Percentiles rank a stretch among this genome's conserved stretches.
These are phyloP conservation scores for Ophioderma brevispina DNA, from an alignment of 35 echinoderm and acorn worm genomes.

Conservation along the genomic window DNA sequence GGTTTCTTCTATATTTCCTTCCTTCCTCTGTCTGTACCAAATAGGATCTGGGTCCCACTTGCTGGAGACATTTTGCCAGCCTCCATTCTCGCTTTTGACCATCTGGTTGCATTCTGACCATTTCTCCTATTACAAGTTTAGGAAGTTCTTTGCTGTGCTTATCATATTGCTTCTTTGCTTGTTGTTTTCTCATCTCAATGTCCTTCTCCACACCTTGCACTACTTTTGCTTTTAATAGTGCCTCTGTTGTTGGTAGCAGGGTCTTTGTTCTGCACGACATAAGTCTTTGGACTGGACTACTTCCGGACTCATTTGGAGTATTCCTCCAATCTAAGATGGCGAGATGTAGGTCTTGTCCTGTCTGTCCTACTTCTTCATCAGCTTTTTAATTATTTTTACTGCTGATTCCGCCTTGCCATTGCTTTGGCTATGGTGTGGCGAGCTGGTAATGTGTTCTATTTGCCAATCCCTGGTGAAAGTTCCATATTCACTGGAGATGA, in stretches of 20 bases:
- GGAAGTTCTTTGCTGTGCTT: slow-evolving; percentile 20
- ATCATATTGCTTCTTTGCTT: slow-evolving; percentile 46
- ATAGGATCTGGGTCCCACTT: slow-evolving; percentile 48
- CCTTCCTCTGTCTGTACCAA: slow-evolving; percentile 51
- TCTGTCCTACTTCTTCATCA: slow-evolving; percentile 47
- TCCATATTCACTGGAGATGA: slow-evolving; percentile 25
- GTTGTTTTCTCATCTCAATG: slow-evolving; percentile 35
- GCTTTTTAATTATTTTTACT: slow-evolving; percentile 59
- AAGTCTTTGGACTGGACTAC: slow-evolving; percentile 63
- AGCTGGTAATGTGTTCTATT: slow-evolving; percentile 40
- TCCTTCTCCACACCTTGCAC: slow-evolving; percentile 22
- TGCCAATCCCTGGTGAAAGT: slow-evolving; percentile 40
- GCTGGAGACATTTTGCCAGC: slow-evolving; percentile 44
- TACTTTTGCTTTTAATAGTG: slow-evolving; percentile 53
- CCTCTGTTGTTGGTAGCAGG: slow-evolving; percentile 56
- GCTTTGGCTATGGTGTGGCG: slow-evolving; percentile 53
- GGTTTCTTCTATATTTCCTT: slow-evolving; percentile 35
- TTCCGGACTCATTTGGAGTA: slow-evolving; percentile 22
- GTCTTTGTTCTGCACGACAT: slow-evolving; percentile 69
- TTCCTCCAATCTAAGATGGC: slow-evolving; percentile 72
- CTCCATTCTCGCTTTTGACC: slow-evolving; percentile 27
- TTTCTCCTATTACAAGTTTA: slow-evolving; percentile 56
- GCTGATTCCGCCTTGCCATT: slow-evolving; percentile 70
- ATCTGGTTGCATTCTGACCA: slow-evolving; percentile 62
- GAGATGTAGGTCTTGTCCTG: slow-evolving; percentile 18